Conservation (phyloP, 2,797 vertebrate genomes). For the Tiaroga cobitis region DNA sequence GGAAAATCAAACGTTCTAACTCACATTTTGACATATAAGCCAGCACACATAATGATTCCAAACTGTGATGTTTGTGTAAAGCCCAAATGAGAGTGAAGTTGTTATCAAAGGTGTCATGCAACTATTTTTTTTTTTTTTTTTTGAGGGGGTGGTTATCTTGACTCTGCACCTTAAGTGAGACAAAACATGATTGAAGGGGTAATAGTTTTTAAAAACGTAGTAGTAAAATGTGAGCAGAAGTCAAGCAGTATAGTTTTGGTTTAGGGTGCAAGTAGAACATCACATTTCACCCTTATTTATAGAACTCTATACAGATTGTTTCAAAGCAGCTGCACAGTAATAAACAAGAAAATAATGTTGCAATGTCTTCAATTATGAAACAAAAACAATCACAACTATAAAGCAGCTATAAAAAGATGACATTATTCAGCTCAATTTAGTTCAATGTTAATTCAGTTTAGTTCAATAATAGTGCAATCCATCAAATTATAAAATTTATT, state of each 20-base stretch:
- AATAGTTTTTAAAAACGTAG: background rate
- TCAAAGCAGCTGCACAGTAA: background rate
- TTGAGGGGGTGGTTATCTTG: background rate
- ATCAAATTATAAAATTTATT: background rate
- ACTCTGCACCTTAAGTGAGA: background rate
- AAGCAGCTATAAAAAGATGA: background rate
- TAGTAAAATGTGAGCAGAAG: background rate
- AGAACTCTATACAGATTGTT: background rate
- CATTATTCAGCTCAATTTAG: background rate
- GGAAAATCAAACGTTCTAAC: conserved; percentile 10
- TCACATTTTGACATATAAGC: conserved; percentile 12
- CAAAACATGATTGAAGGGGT: background rate
- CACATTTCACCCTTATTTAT: background rate
- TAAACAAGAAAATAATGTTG: background rate
- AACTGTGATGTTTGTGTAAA: conserved; percentile 3
- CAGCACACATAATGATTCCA: background rate
- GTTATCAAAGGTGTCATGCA: background rate
- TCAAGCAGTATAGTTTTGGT: background rate
- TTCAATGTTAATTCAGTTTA: background rate
- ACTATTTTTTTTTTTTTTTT: background rate
- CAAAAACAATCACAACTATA: background rate
- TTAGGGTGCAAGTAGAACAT: background rate
- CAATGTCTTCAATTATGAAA: background rate
- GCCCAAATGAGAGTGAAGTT: background rate
- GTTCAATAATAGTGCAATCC: background rate